Evolutionary conservation across 2,888 invertebrate genomes (phyloP).

Genomic region (Notodonta ziczac): DNA sequence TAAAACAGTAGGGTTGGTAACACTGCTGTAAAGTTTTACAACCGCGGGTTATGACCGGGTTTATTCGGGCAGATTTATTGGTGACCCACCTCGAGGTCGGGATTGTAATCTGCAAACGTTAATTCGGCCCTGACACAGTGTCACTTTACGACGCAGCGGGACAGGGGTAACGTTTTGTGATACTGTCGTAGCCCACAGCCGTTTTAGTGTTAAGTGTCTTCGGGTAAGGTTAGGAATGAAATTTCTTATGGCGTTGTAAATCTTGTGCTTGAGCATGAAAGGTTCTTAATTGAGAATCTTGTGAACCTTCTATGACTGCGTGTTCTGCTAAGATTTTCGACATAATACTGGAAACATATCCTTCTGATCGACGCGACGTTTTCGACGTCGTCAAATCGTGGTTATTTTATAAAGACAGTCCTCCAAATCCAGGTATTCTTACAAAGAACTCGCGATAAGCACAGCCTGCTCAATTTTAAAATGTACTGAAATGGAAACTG

Average conservation of each 20-base stretch:
- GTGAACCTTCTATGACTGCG: no score
- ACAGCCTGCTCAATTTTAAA: no score
- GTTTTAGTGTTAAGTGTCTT: conserved; percentile 28
- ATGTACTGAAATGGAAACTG: no score
- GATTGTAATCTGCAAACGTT: conserved; percentile 64
- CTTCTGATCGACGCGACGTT: no score
- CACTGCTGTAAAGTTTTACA: conserved; percentile 52
- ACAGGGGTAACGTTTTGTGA: conserved; percentile 19
- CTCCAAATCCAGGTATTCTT: no score
- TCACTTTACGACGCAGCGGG: conserved; percentile 54
- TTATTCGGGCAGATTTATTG: conserved; percentile 65
- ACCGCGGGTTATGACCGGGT: conserved; percentile 53
- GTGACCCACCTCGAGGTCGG: conserved; percentile 51
- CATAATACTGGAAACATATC: no score
- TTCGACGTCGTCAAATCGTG: no score
- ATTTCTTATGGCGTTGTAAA: neutral
- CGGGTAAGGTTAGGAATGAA: conserved; percentile 14
- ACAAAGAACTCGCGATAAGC: no score
- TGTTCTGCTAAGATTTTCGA: no score
- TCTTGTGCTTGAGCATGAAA: neutral
- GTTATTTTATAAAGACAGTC: no score
- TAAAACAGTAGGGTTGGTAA: no score
- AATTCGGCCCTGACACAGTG: conserved; percentile 62
- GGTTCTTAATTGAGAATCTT: neutral
- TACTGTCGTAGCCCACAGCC: conserved; percentile 22